Evolutionary conservation across 1,140 invertebrate genomes (phyloP), one percentile per base, ranked within the genome.

Genomic region (Leptinotarsa undecemlineata): DNA sequence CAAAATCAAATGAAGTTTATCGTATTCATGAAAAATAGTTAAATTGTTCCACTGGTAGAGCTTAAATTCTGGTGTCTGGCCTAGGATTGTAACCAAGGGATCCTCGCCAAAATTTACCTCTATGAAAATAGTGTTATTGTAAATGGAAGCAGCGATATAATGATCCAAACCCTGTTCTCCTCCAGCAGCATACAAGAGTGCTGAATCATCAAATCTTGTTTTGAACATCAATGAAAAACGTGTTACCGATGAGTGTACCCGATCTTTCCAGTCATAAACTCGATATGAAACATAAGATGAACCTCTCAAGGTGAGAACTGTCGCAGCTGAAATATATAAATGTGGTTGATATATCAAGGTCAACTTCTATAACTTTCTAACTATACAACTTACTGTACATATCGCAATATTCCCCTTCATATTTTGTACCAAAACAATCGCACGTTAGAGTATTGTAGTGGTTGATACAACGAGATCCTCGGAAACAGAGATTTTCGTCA

Each of bases 201-300:
- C 94, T 3, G 94, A 96, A 83, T 96, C 93, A 83, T 95, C 94
- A 86, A 94, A 94, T 81, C 91, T 88, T 66, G 94, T 94, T 90
- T 94, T 95, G 84, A 98, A 97, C 81, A 93, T 89, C 75, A 98
- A 86, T 81, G 95, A 96, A 73, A 97, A 94, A 77, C 94, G 88
- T 75, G 93, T 96, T 11, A 91, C 91, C 23, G 94, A 93, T 1
- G 94, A 95, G 83, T 97, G 94, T 13, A 96, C 93, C 60, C 94
- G 89, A 85, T 97, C 95, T 83, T 95, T 95, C 93, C 94, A 96
- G 81, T 96, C 93, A 83, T 97, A 97, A 17, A 97, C 93, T 68
- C 95, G 88, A 85, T 97, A 97, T 1, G 94, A 96, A 1, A 98
- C 91, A 86, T 95, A 97, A 33, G 96, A 96, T 70, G 95, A 96